phyloP scores from a whole-genome alignment of 2,113 vertebrate genomes.

The Dipodomys ordii region DNA sequence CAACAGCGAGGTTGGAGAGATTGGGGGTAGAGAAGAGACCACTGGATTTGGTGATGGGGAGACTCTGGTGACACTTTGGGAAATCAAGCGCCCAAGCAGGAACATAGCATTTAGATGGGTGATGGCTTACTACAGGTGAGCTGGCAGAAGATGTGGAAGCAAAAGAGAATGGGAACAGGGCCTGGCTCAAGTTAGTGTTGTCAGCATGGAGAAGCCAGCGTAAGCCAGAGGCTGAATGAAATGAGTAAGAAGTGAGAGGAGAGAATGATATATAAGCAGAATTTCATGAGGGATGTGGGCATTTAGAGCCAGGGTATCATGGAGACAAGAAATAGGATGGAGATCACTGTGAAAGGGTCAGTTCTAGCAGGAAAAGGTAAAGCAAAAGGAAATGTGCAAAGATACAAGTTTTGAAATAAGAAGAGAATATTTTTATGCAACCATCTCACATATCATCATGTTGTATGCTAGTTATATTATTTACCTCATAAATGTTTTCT shows the following conservation, averaged over 20 bases:
- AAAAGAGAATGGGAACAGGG: background rate
- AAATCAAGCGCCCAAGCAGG: background rate
- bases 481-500: conserved; percentile 15
- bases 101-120: background rate
- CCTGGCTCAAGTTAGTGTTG: background rate
- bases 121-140: too few species aligned
- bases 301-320: background rate
- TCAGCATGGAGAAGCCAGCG: background rate
- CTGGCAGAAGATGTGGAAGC: background rate
- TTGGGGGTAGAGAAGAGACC: background rate
- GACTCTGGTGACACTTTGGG: background rate
- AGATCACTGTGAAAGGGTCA: background rate
- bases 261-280: background rate
- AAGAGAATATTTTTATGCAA: background rate
- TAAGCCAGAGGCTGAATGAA: background rate
- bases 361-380: background rate
- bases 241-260: background rate
- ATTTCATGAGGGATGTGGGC: background rate
- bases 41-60: background rate
- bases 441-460: background rate
- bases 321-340: background rate
- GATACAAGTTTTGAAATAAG: background rate
- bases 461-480: background rate
- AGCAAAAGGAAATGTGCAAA: background rate
- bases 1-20: background rate